Evolutionary conservation across 2,888 invertebrate species (phyloP).

Genomic region (Monochamus alternatus): DNA sequence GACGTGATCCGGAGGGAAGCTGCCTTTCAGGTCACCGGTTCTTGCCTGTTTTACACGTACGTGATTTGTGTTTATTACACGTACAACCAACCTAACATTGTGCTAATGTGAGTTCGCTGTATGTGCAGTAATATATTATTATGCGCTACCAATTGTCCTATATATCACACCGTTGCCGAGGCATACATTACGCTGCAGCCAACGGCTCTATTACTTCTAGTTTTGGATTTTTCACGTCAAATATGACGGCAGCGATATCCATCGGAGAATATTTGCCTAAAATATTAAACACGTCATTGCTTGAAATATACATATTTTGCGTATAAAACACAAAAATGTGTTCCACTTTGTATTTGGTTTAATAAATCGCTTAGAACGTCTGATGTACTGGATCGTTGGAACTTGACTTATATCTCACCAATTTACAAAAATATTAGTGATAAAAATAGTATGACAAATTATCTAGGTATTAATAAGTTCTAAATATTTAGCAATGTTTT

Average conservation of each 20-base stretch:
- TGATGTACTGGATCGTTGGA: too few relatives aligned
- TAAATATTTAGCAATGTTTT: too few relatives aligned
- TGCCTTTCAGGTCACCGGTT: background rate
- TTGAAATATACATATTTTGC: too few relatives aligned
- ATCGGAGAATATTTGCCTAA: background rate
- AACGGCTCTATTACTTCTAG: slow-evolving; percentile 6
- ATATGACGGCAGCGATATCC: background rate
- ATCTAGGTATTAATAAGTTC: too few relatives aligned
- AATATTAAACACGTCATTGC: too few relatives aligned
- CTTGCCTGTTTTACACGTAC: slow-evolving; percentile 7
- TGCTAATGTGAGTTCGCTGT: slow-evolving; percentile 22
- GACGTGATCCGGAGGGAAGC: background rate
- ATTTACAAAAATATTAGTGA: too few relatives aligned
- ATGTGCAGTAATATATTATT: slow-evolving; percentile 11
- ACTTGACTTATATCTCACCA: too few relatives aligned
- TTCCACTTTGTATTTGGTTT: too few relatives aligned
- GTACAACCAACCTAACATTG: slow-evolving; percentile 15
- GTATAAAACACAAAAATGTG: too few relatives aligned
- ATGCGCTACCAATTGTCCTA: slow-evolving; percentile 13
- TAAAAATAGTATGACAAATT: too few relatives aligned
- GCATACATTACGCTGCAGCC: slow-evolving; percentile 1
- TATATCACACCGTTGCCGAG: background rate
- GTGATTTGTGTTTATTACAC: slow-evolving; percentile 24
- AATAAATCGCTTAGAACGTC: too few relatives aligned
- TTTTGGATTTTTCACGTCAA: background rate